A percentile compares a stretch with the other conserved stretches of the same genome.
These are phyloP conservation scores for Ceratotherium simum DNA, from an alignment of 2,113 vertebrate genomes.

Conservation along the genomic window DNA sequence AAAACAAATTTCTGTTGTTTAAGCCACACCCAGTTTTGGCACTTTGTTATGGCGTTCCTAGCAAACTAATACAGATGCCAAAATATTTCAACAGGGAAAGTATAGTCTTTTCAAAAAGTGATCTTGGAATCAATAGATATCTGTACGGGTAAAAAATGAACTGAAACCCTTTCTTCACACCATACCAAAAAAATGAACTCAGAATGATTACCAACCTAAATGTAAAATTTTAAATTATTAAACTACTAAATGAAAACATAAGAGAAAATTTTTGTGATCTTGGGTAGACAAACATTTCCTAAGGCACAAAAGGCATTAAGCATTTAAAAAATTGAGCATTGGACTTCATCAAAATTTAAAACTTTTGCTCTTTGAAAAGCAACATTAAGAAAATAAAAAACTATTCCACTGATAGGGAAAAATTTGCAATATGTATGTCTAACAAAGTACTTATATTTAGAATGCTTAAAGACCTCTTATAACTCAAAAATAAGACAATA, in stretches of 20 bases:
- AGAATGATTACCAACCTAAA: neutral
- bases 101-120: neutral
- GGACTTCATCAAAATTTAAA: neutral
- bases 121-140: neutral
- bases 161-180: neutral
- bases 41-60: neutral
- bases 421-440: too few species aligned
- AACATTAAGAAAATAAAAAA: too few species aligned
- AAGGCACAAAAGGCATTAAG: neutral
- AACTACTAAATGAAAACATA: neutral
- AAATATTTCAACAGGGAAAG: neutral
- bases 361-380: too few species aligned
- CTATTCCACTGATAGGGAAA: too few species aligned
- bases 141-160: neutral
- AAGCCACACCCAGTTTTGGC: neutral
- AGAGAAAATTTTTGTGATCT: neutral
- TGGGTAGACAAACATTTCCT: neutral
- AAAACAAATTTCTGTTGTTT: too few species aligned
- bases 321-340: neutral
- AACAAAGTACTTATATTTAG: too few species aligned
- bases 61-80: neutral
- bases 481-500: too few species aligned
- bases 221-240: neutral
- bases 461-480: too few species aligned
- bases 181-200: neutral